Base-by-base conservation (phyloP, 1,140 invertebrate genomes). In the Aphidius gifuensis region DNA sequence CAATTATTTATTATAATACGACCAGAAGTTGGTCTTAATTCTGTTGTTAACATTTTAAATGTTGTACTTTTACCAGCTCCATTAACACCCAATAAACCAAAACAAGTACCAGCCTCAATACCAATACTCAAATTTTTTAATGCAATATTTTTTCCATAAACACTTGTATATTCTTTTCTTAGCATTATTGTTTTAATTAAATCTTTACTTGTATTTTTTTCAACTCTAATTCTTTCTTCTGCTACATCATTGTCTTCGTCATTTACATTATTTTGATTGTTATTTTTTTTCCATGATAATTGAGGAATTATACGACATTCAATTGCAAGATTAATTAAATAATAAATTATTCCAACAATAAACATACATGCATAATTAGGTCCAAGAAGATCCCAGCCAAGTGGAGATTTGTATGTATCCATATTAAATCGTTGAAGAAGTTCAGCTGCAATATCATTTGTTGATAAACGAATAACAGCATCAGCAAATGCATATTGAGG, bases 61-160 rank as follows among this genome's bases (percentile, higher is more conserved):
- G 88, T 90, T 0, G 87, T 88, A 0, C 88, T 89, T 74, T 91
- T 91, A 5, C 89, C 88, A 0, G 86, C 86, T 9, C 89, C 89
- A 71, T 91, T 90, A 59, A 88, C 83, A 21, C 91, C 91, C 39
- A 92, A 74, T 9, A 93, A 71, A 6, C 90, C 91, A 69, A 92
- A 92, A 71, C 90, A 91, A 77, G 81, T 75, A 62, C 77, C 78
- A 0, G 73, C 59, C 4, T 75, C 76, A 40, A 84, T 68, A 2
- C 77, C 80, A 9, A 84, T 75, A 23, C 79, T 81, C 53, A 84
- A 74, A 55, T 72, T 71, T 21, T 71, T 43, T 0, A 83, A 74
- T 4, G 80, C 80, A 0, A 78, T 69, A 58, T 79, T 75, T 2
- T 64, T 78, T 0, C 77, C 82, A 16, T 74, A 74, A 57, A 80